Base-by-base conservation (phyloP, 1,140 invertebrate species). In the Diabrotica undecimpunctata region DNA sequence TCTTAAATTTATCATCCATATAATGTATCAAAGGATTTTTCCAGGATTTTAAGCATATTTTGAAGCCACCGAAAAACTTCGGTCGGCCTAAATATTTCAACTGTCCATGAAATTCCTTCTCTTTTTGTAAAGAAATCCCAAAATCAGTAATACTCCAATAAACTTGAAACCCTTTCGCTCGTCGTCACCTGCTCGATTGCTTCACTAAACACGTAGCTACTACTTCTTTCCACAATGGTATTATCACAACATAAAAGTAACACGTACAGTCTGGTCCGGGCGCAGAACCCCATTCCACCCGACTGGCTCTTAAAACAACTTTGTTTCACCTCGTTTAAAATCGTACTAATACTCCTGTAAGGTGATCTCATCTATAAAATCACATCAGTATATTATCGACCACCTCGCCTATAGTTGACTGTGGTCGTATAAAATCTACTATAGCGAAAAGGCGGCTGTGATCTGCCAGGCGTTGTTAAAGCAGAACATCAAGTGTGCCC, bases 361-460 rank as follows among this genome's bases (percentile, higher is more conserved):
- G 66, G 67, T 60, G 65, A 73, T 66, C 72, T 73, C 73, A 73
- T 70, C 70, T 74, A 74, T 74, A 61, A 74, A 74, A 74, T 74
- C 73, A 74, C 73, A 74, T 74, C 73, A 74, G 71, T 72, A 67
- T 70, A 73, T 73, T 74, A 74, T 72, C 70, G 62, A 61, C 61
- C 68, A 68, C 55, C 41, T n/a, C 2, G 41, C 5, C 8, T 46
- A 46, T 46, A 46, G 41, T 46, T 46, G 41, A 10, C 8, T 46
- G n/a, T 46, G 41, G 9, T 10, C 35, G 25, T 10, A 36, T 55
- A 55, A 55, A 55, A 55, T 46, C 41, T 46, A n/a, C 51, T n/a
- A 12, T 53, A 53, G 54, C 54, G 54, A 55, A 46, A 55, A 55
- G 54, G 54, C 54, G 63, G 66, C 70, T 74, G 72, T 74, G 72